Conservation (phyloP, 2,113 vertebrate species). For the Malurus alboscapulatus region DNA sequence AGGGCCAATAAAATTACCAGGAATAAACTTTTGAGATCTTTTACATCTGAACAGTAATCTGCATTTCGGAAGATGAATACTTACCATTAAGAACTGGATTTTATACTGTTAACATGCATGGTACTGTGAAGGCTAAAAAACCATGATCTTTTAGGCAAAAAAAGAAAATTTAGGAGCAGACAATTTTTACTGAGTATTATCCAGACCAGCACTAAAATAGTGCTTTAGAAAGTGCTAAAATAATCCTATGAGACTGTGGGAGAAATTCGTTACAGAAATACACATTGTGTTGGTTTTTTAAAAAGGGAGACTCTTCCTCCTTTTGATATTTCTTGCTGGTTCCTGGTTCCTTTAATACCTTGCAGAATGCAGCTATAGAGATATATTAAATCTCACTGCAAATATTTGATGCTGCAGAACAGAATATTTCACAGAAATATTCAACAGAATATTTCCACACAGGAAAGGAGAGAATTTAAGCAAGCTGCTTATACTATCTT, state of each 20-base stretch:
- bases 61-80: neutral
- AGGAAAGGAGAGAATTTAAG: conserved; percentile 11
- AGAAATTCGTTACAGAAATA: neutral
- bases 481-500: neutral
- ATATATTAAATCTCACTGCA: conserved; percentile 12
- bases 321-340: neutral
- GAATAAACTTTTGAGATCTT: neutral
- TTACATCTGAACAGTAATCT: neutral
- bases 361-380: neutral
- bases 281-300: neutral
- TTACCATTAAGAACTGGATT: neutral
- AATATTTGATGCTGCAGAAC: neutral
- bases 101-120: neutral
- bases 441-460: too few relatives aligned
- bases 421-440: too few relatives aligned
- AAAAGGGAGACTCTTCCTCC: neutral
- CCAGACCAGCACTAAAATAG: neutral
- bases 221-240: neutral
- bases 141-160: neutral
- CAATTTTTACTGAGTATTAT: neutral
- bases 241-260: neutral
- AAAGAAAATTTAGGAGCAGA: neutral
- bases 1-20: neutral
- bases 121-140: neutral
- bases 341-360: neutral